Percentiles rank a stretch among this genome's conserved stretches.
Conservation (phyloP, 2,113 vertebrate genomes). For the Motacilla alba region DNA sequence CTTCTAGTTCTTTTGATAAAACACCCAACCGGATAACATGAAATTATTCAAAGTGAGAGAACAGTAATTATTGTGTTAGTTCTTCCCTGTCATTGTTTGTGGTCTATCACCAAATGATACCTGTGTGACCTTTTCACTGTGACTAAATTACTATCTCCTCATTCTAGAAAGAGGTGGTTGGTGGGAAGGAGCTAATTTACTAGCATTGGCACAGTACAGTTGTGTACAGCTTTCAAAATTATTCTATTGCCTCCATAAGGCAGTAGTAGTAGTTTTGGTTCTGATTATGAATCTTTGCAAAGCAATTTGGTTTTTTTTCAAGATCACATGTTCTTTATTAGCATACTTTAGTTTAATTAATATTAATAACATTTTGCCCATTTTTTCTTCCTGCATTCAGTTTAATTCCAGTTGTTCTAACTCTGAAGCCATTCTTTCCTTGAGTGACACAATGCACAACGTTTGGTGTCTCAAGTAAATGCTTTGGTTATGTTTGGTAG, state of each 20-base stretch:
- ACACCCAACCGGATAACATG: neutral
- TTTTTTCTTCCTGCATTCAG: neutral
- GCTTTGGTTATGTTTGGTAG: neutral
- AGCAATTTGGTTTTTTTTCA: neutral
- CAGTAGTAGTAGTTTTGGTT: neutral
- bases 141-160: neutral
- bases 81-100: neutral
- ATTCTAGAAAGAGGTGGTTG: neutral
- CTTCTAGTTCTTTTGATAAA: neutral
- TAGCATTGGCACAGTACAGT: neutral
- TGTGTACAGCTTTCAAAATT: neutral
- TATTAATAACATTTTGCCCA: slow-evolving; percentile 10
- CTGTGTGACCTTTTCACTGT: neutral
- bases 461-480: neutral
- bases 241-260: neutral
- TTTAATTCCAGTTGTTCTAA: neutral
- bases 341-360: slow-evolving; percentile 19
- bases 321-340: slow-evolving; percentile 17
- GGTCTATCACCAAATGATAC: neutral
- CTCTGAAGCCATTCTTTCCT: slow-evolving; percentile 19
- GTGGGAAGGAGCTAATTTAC: neutral
- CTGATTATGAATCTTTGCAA: neutral
- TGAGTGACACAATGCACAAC: neutral
- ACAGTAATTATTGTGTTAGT: neutral
- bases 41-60: neutral